Conservation (phyloP, 2,113 vertebrate genomes). For the Nestor notabilis region DNA sequence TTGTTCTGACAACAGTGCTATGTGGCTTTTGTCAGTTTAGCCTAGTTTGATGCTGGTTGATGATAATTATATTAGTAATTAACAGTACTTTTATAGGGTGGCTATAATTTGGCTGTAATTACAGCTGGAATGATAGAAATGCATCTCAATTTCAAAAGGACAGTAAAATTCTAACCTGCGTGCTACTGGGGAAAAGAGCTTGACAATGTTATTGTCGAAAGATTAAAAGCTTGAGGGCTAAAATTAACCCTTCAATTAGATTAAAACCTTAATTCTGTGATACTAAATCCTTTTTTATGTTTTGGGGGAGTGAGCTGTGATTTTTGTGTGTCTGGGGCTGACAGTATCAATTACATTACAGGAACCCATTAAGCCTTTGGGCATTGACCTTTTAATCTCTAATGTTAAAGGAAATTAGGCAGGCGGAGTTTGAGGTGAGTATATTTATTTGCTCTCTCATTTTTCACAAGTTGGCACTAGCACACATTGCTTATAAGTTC, state of each 20-base stretch:
- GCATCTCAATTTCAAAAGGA: not conserved
- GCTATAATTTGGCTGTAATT: conserved; percentile 28
- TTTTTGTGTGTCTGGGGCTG: not conserved
- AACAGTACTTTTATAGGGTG: not conserved
- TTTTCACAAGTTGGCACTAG: not conserved
- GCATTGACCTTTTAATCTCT: conserved; percentile 1
- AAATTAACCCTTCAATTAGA: conserved; percentile 36
- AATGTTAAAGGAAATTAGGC: not conserved
- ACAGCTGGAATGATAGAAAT: not conserved
- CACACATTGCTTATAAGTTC: not conserved
- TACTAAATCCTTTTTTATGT: conserved; percentile 9
- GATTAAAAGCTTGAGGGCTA: conserved; percentile 30
- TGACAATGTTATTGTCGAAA: not conserved
- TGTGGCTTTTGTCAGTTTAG: conserved; percentile 11
- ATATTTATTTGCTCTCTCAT: not conserved
- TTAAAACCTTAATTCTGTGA: conserved; percentile 25
- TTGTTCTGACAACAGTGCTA: not conserved
- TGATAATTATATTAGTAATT: conserved; percentile 23
- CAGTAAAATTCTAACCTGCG: not conserved
- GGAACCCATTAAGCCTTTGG: not conserved
- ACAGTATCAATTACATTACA: conserved; percentile 2
- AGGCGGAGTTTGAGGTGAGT: not conserved
- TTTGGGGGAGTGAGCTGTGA: not conserved
- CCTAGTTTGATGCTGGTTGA: conserved; percentile 11
- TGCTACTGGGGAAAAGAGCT: not conserved